A percentile compares a stretch with the other conserved stretches of the same genome.
These are phyloP conservation scores for Drosophila greeni DNA, from an alignment of 2,888 invertebrate species.

Conservation along the genomic window DNA sequence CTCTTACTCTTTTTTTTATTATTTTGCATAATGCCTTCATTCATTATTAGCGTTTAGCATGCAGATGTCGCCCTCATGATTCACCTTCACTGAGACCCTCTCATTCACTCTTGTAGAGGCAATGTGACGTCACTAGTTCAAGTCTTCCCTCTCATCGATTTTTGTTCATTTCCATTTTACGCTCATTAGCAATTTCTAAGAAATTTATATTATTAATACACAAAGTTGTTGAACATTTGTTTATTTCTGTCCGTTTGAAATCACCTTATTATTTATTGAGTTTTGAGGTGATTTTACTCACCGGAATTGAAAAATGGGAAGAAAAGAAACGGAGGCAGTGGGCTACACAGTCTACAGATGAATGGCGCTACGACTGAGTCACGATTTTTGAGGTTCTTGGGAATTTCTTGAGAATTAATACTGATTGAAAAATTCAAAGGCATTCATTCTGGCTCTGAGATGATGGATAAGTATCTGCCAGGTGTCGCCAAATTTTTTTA, in stretches of 20 bases:
- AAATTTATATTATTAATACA: slow-evolving; percentile 63
- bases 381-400: slow-evolving; percentile 37
- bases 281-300: slow-evolving; percentile 11
- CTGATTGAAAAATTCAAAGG: slow-evolving; percentile 6
- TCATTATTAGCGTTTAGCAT: slow-evolving; percentile 43
- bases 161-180: slow-evolving; percentile 25
- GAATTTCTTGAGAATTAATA: slow-evolving; percentile 52
- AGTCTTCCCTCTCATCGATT: slow-evolving; percentile 24
- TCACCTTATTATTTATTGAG: slow-evolving; percentile 4
- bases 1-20: slow-evolving; percentile 2
- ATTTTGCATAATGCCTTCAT: slow-evolving; percentile 17
- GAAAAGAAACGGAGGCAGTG: slow-evolving; percentile 3
- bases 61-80: slow-evolving; percentile 48
- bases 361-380: slow-evolving; percentile 46
- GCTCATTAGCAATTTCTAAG: slow-evolving; percentile 50
- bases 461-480: not conserved
- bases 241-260: slow-evolving; percentile 10
- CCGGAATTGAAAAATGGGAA: slow-evolving; percentile 2
- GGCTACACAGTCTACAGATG: slow-evolving; percentile 16
- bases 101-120: slow-evolving; percentile 19
- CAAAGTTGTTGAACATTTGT: slow-evolving; percentile 18
- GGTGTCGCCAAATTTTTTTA: not conserved
- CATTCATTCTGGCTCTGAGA: not conserved
- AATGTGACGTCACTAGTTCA: slow-evolving; percentile 54
- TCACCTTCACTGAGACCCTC: slow-evolving; percentile 54